These are phyloP conservation scores for Platycheirus albimanus DNA, from an alignment of 2,888 invertebrate species.

Conservation along the genomic window DNA sequence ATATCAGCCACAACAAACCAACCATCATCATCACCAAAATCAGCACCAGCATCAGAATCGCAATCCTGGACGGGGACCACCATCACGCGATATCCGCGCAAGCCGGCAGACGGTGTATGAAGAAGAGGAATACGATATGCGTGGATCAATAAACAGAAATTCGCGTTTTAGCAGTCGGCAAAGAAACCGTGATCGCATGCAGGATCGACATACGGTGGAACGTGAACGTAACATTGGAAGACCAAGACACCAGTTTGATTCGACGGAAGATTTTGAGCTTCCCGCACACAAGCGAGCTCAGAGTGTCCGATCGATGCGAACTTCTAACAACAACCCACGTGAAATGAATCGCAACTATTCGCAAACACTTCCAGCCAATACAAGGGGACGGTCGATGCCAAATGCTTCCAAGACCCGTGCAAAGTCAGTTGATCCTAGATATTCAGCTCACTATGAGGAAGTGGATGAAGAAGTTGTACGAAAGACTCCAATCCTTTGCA, in stretches of 20 bases:
- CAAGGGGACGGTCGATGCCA: constrained; percentile 77
- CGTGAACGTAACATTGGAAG: constrained; percentile 82
- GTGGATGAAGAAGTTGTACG: constrained; percentile 81
- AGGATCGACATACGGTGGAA: constrained; percentile 83
- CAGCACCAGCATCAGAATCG: constrained; percentile 56
- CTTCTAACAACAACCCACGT: constrained; percentile 76
- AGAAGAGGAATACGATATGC: constrained; percentile 76
- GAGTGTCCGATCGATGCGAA: constrained; percentile 79
- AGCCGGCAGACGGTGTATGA: constrained; percentile 60
- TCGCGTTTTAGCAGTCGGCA: constrained; percentile 79
- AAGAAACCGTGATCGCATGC: constrained; percentile 79
- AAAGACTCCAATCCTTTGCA: constrained; percentile 87
- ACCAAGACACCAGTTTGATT: constrained; percentile 79
- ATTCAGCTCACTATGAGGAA: constrained; percentile 78
- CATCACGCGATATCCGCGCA: constrained; percentile 35
- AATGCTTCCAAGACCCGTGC: constrained; percentile 76
- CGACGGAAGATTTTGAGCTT: constrained; percentile 78
- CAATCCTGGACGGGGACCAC: constrained; percentile 68
- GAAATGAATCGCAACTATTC: constrained; percentile 79
- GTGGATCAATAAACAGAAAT: constrained; percentile 76
- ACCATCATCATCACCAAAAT: constrained; percentile 55
- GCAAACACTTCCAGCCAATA: constrained; percentile 63
- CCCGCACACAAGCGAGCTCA: constrained; percentile 78
- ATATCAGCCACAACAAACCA: constrained; percentile 11
- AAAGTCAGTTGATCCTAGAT: constrained; percentile 81